phyloP scores from a whole-genome alignment of 1,140 invertebrate species.

The Zaprionus africanus region DNA sequence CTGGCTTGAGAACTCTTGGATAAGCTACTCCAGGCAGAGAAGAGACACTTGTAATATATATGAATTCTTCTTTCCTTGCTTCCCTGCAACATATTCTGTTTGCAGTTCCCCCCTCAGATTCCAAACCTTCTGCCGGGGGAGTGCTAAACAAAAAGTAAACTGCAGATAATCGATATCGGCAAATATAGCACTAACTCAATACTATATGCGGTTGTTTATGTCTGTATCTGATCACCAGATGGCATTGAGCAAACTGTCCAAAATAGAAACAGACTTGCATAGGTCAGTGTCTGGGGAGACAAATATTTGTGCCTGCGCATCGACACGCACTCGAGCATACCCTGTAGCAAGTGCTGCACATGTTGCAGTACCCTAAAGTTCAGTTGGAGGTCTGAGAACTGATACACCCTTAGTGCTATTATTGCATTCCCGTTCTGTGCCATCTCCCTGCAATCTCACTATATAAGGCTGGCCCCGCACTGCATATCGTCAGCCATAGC shows the following conservation, averaged over 20 bases:
- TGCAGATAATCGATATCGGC: background rate
- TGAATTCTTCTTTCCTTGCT: too few relatives aligned
- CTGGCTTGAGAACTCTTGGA: too few relatives aligned
- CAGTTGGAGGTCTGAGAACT: background rate
- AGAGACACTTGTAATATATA: too few relatives aligned
- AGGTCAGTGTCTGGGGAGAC: constrained; percentile 14
- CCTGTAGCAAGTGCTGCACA: background rate
- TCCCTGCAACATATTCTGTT: too few relatives aligned
- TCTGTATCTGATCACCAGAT: constrained; percentile 32
- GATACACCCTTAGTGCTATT: background rate
- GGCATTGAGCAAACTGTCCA: constrained; percentile 43
- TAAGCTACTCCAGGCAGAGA: too few relatives aligned
- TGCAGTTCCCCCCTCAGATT: background rate
- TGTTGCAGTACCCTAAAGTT: background rate
- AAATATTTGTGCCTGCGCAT: background rate
- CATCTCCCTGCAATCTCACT: constrained; percentile 11
- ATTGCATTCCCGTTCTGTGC: background rate
- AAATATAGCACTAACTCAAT: background rate
- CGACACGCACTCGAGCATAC: background rate
- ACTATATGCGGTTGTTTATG: background rate
- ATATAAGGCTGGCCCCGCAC: constrained; percentile 29
- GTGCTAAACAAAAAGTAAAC: background rate
- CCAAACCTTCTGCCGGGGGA: background rate
- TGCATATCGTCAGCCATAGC: background rate
- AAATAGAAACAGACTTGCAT: constrained; percentile 26